Evolutionary conservation across 2,888 invertebrate genomes (phyloP), one percentile per base, ranked within the genome.

Genomic region (Spodoptera littoralis): DNA sequence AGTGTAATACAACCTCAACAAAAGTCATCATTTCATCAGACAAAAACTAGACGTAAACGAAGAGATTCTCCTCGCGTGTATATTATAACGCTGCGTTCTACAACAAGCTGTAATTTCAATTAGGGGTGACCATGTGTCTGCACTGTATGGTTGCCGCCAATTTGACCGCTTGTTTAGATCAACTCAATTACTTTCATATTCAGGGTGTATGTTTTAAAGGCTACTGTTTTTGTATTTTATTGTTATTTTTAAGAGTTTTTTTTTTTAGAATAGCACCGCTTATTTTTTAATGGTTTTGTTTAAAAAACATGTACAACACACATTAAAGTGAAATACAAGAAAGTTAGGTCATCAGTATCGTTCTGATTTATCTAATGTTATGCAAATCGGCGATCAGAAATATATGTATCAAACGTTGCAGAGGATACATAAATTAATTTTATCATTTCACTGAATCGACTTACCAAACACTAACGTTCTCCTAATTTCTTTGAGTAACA

Each of bases 91-190:
- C 54, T 60, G 18, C 59, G 56, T 47, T 24, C 50, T 64, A 50
- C 52, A 44, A 45, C 53, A 65, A 45, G 59, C 77, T 96, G 95
- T 87, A 88, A 93, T 93, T 93, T 93, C 92, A 93, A 93, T 93
- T 92, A 93, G 81, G 88, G 65, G 77, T 76, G 79, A 77, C 82
- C 85, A 82, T 81, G 79, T 65, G 72, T 67, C 75, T 77, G 65
- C 81, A 77, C 83, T 88, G 74, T 90, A 90, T 86, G 90, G 90
- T 84, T 90, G 88, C 91, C 77, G 79, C 83, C 90, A 92, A 92
- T 90, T 93, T 91, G 85, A 84, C 79, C 84, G 85, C 89, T 91
- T 91, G 91, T 92, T 86, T 88, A 85, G 85, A 79, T 73, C 70
- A 68, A 84, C 76, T 83, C 85, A 89, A 92, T 92, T 92, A 89